phyloP scores from a whole-genome alignment of 2,113 vertebrate genomes.

The Meriones unguiculatus region DNA sequence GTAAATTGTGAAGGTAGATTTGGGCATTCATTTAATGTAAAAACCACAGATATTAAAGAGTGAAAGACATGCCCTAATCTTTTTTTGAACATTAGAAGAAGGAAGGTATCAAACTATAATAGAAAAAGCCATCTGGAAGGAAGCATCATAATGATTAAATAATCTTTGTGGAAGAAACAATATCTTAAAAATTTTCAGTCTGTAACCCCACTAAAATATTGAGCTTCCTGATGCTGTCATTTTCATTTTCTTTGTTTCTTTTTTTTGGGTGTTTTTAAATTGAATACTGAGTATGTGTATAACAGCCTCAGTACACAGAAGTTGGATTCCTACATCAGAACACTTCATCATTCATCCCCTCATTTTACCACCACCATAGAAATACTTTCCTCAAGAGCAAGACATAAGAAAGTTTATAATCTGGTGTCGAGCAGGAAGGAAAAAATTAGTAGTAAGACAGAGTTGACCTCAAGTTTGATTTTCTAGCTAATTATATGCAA shows the following conservation, averaged over 20 bases:
- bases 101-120: not conserved
- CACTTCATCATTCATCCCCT: not conserved
- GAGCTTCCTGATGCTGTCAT: constrained; percentile 6
- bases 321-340: not conserved
- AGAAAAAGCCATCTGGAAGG: not conserved
- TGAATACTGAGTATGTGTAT: not conserved
- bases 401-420: not conserved
- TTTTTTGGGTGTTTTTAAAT: constrained; percentile 1
- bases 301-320: not conserved
- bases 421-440: not conserved
- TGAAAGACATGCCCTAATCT: not conserved
- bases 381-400: not conserved
- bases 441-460: not conserved
- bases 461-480: not conserved
- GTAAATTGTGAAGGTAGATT: not conserved
- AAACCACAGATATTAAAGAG: not conserved
- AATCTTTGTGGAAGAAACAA: not conserved
- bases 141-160: not conserved
- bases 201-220: constrained; percentile 49
- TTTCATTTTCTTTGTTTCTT: not conserved
- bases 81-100: not conserved
- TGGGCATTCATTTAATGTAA: not conserved
- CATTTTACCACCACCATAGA: not conserved
- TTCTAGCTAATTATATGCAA: not conserved
- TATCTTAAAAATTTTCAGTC: constrained; percentile 50